phyloP scores from a whole-genome alignment of 2,113 vertebrate genomes.

The Semnornis frantzii region DNA sequence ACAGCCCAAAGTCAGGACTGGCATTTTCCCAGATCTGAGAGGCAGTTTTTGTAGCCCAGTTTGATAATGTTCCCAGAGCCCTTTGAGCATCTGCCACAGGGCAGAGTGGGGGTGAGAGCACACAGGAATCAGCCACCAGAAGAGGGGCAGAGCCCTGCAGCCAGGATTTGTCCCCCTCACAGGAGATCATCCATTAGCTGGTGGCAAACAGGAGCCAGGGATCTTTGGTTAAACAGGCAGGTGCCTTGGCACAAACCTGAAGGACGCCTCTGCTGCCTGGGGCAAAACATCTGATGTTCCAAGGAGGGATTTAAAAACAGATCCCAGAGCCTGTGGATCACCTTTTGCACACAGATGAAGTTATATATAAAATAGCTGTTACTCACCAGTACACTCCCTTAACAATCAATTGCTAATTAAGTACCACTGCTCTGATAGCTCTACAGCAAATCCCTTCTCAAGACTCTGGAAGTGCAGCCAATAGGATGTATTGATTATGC shows the following conservation, averaged over 20 bases:
- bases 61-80: accelerated
- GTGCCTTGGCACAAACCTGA: not conserved
- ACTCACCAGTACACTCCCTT: not conserved
- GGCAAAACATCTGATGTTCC: accelerated
- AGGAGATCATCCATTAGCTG: not conserved
- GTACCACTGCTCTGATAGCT: not conserved
- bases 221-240: not conserved
- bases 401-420: constrained; percentile 54
- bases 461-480: not conserved
- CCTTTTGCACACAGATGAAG: not conserved
- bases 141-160: not conserved
- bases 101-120: not conserved
- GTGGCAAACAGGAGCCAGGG: not conserved
- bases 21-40: not conserved
- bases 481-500: not conserved
- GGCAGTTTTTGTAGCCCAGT: not conserved
- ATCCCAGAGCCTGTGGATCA: not conserved
- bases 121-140: accelerated
- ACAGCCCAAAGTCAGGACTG: not conserved
- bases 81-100: accelerated
- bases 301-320: not conserved
- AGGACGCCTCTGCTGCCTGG: not conserved
- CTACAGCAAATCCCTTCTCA: not conserved
- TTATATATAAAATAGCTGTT: not conserved
- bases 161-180: accelerated